Conservation (phyloP, 2,888 invertebrate species). For the Synergus itoensis region DNA sequence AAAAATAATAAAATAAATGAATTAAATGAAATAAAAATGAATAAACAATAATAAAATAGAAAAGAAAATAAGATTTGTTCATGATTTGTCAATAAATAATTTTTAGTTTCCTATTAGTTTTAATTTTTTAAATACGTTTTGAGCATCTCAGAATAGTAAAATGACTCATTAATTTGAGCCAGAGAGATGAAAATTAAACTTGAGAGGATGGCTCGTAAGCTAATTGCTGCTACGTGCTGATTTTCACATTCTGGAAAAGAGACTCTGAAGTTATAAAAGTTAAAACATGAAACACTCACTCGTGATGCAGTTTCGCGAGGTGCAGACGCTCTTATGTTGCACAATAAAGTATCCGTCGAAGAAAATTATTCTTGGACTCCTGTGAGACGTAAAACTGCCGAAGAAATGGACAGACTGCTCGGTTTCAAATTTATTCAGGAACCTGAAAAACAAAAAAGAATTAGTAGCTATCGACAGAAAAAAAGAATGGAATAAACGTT, state of each 20-base stretch:
- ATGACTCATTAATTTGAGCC: too few species aligned
- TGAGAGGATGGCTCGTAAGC: not conserved
- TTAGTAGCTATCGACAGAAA: not conserved
- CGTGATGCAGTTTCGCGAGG: not conserved
- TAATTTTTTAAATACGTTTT: too few species aligned
- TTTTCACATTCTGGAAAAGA: slow-evolving; percentile 22
- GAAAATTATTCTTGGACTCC: slow-evolving; percentile 27
- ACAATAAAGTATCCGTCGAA: slow-evolving; percentile 9
- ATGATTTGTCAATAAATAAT: too few species aligned
- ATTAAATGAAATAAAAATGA: too few species aligned
- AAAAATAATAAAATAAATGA: too few species aligned
- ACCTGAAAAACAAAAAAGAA: not conserved
- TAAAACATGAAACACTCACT: not conserved
- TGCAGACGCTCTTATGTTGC: not conserved
- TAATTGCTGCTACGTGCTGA: slow-evolving; percentile 18
- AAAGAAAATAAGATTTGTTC: too few species aligned
- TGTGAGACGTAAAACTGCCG: not conserved
- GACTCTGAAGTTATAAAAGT: not conserved
- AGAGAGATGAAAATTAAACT: not conserved
- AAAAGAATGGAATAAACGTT: not conserved
- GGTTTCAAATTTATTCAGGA: not conserved
- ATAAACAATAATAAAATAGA: too few species aligned
- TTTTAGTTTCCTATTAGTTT: too few species aligned
- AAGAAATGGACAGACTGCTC: not conserved
- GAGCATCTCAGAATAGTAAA: not conserved